phyloP scores from a whole-genome alignment of 2,797 vertebrate genomes.

The Myotis vivesi region DNA sequence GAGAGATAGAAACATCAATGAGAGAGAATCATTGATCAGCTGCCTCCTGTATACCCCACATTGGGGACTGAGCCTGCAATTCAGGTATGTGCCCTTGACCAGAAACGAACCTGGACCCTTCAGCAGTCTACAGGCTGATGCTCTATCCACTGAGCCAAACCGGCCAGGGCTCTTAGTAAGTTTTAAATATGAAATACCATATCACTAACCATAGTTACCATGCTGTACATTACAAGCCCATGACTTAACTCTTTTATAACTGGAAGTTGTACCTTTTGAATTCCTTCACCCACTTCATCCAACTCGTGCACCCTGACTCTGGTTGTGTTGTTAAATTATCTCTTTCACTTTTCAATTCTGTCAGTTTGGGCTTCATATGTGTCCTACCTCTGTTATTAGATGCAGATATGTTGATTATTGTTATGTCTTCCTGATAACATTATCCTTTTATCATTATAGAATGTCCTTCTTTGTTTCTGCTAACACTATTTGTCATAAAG shows the following conservation, averaged over 20 bases:
- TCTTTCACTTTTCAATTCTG: neutral
- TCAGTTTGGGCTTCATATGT: neutral
- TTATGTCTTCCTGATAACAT: neutral
- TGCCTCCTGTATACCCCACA: no score
- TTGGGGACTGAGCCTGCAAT: no score
- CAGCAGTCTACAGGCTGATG: no score
- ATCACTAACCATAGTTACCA: neutral
- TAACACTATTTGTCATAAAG: neutral
- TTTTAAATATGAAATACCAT: neutral
- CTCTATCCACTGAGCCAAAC: no score
- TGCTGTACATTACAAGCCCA: neutral
- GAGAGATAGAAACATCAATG: no score
- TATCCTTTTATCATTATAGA: neutral
- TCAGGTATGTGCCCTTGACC: no score
- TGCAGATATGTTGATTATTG: neutral
- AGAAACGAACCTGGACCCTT: no score
- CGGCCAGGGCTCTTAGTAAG: neutral
- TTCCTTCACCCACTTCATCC: neutral
- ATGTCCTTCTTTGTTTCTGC: neutral
- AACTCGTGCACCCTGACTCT: neutral
- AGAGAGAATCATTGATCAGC: no score
- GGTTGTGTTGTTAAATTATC: neutral
- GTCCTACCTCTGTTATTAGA: neutral
- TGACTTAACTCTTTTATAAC: neutral
- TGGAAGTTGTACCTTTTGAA: neutral